Evolutionary conservation across 2,797 vertebrate species (phyloP).

Genomic region (Acanthurus lineatus): DNA sequence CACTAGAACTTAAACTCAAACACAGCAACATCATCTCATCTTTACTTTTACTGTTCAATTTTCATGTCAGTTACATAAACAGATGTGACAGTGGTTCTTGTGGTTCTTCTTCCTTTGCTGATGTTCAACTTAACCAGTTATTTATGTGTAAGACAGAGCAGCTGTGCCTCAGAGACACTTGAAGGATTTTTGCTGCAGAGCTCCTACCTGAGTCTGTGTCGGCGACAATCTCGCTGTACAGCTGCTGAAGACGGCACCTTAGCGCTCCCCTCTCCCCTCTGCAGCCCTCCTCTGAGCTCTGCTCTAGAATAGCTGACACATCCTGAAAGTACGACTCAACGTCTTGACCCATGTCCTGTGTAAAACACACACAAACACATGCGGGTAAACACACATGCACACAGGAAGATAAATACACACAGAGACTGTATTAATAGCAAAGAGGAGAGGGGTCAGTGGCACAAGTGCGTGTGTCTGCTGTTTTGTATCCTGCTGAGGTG

Average conservation of each 20-base stretch:
- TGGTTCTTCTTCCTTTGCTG: neutral
- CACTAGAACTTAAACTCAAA: neutral
- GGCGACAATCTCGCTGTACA: slow-evolving; percentile 85
- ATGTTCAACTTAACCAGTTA: neutral
- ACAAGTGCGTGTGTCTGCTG: slow-evolving; percentile 14
- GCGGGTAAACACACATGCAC: slow-evolving; percentile 50
- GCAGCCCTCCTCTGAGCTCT: slow-evolving; percentile 68
- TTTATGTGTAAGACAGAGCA: neutral
- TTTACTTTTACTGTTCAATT: slow-evolving; percentile 1
- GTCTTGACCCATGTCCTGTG: slow-evolving; percentile 85
- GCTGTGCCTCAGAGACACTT: neutral
- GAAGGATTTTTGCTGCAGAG: neutral
- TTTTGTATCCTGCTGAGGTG: slow-evolving; percentile 57
- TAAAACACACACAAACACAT: slow-evolving; percentile 57
- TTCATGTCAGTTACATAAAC: neutral
- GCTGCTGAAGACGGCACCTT: slow-evolving; percentile 80
- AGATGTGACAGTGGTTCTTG: neutral
- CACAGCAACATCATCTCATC: neutral
- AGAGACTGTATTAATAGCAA: slow-evolving; percentile 68
- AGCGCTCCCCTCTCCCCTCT: slow-evolving; percentile 67
- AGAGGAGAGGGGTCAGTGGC: slow-evolving; percentile 53
- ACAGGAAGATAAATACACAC: slow-evolving; percentile 65
- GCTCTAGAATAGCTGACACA: slow-evolving; percentile 87
- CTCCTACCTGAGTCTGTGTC: slow-evolving; percentile 73
- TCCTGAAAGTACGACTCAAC: slow-evolving; percentile 90